Conservation (phyloP, 2,113 vertebrate species). For the Solea solea region DNA sequence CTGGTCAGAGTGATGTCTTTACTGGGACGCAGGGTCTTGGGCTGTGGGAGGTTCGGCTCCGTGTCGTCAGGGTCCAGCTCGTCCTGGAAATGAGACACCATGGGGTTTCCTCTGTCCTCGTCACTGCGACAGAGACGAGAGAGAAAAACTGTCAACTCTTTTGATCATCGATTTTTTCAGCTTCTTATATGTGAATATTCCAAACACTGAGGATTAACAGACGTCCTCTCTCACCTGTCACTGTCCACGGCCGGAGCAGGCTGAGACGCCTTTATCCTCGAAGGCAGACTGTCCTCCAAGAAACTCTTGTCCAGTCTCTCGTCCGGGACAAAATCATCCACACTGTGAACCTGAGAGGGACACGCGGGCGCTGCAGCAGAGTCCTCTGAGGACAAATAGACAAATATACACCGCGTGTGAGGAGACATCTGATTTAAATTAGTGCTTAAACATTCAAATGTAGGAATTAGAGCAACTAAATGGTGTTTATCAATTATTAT, state of each 20-base stretch:
- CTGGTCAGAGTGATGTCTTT: constrained; percentile 85
- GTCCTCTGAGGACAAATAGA: constrained; percentile 69
- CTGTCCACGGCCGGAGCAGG: constrained; percentile 78
- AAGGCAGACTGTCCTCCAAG: constrained; percentile 84
- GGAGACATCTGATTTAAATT: not conserved
- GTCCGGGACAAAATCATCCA: constrained; percentile 95
- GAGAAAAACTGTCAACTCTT: not conserved
- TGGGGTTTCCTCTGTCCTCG: constrained; percentile 87
- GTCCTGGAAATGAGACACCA: constrained; percentile 93
- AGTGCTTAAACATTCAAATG: too few relatives aligned
- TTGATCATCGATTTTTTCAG: too few relatives aligned
- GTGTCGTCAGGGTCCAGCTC: constrained; percentile 91
- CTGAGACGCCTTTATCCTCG: constrained; percentile 58
- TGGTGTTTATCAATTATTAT: too few relatives aligned
- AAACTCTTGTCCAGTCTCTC: constrained; percentile 92
- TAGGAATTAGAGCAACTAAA: too few relatives aligned
- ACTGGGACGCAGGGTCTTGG: constrained; percentile 71
- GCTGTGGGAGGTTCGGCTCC: constrained; percentile 56
- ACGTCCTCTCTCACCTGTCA: constrained; percentile 84
- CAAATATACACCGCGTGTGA: not conserved
- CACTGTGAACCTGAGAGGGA: constrained; percentile 80
- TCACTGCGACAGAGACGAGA: constrained; percentile 79
- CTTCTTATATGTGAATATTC: too few relatives aligned
- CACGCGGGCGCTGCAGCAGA: constrained; percentile 55
- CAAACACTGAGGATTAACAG: not conserved